Evolutionary conservation across 2,888 invertebrate species (phyloP), one percentile per base, ranked within the genome.

Genomic region (Panorpa germanica): DNA sequence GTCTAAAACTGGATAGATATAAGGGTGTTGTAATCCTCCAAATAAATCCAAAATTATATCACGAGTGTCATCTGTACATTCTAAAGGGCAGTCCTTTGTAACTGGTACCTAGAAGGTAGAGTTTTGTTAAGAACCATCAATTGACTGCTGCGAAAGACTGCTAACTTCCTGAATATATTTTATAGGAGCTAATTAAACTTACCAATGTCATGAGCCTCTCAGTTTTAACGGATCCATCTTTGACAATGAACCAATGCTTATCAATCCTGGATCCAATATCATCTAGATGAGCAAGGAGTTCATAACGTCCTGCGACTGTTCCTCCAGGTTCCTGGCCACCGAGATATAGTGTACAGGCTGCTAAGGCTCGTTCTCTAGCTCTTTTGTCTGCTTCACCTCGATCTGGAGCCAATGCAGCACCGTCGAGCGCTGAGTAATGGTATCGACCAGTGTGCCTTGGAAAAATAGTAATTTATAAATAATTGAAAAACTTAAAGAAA

Each of bases 211-310:
- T 40, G 39, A 55, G 36, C 26, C 55, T 55, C 45, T 55, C 55
- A 37, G 55, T 55, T 43, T 55, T 53, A 16, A 71, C 73, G 53
- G 74, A 70, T 41, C 70, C 72, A 52, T 90, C 88, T 45, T 73
- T 73, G 35, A 90, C 77, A 15, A 80, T 69, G 51, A 88, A 90
- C 90, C 90, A 91, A 50, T 85, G 74, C 51, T 88, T 88, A 52
- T 78, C 78, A 30, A 75, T 61, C 31, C 90, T 65, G 22, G 78
- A 81, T 7, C 88, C 90, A 37, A 90, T 75, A 39, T 75, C 69
- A 44, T 74, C 72, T 38, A 90, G 61, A 45, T 83, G 80, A 29
- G 76, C 70, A 41, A 80, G 64, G 39, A 83, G 63, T 42, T 71
- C 72, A 49, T 86, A 90, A 41, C 86, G 63, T 31, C 67, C 63